These are phyloP conservation scores for Ctenopoma multispine DNA, from an alignment of 2,797 vertebrate genomes.

Conservation along the genomic window DNA sequence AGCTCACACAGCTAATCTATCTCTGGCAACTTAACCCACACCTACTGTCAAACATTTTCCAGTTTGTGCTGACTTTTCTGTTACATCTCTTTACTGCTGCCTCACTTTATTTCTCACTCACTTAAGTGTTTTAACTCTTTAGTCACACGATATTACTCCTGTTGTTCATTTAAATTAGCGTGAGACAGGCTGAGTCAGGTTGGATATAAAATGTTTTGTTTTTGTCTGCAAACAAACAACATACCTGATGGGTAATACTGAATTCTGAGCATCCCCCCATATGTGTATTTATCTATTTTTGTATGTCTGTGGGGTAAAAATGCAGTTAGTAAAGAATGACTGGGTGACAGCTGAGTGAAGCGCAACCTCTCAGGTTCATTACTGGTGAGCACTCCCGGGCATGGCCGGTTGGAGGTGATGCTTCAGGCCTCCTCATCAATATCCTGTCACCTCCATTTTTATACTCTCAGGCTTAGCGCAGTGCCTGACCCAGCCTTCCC, in stretches of 20 bases:
- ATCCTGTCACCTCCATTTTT: slow-evolving; percentile 77
- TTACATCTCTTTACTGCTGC: slow-evolving; percentile 25
- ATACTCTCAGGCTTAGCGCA: slow-evolving; percentile 48
- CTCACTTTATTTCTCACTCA: slow-evolving; percentile 40
- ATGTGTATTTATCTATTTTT: slow-evolving; percentile 29
- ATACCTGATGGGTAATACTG: slow-evolving; percentile 23
- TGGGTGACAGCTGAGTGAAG: slow-evolving; percentile 60
- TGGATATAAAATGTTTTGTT: slow-evolving; percentile 33
- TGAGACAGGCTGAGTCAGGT: slow-evolving; percentile 12
- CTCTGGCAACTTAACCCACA: slow-evolving; percentile 30
- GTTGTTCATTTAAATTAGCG: slow-evolving; percentile 33
- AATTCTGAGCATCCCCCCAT: slow-evolving; percentile 17
- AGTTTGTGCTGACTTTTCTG: slow-evolving; percentile 5
- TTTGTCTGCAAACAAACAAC: slow-evolving; percentile 50
- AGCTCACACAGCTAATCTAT: slow-evolving; percentile 20
- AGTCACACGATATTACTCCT: slow-evolving; percentile 10
- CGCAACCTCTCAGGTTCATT: slow-evolving; percentile 64
- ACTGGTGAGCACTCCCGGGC: slow-evolving; percentile 64
- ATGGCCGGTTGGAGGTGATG: slow-evolving; percentile 53
- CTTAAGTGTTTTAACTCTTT: slow-evolving; percentile 23
- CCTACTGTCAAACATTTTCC: slow-evolving; percentile 35
- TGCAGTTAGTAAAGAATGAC: slow-evolving; percentile 35
- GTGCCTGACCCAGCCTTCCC: slow-evolving; percentile 38
- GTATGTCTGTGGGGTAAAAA: slow-evolving; percentile 27
- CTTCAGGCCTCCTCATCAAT: slow-evolving; percentile 73